A percentile compares a stretch with the other conserved stretches of the same genome.
Conservation (phyloP, 37 sponge, comb jelly and placozoan genomes). For the Oopsacas minuta region DNA sequence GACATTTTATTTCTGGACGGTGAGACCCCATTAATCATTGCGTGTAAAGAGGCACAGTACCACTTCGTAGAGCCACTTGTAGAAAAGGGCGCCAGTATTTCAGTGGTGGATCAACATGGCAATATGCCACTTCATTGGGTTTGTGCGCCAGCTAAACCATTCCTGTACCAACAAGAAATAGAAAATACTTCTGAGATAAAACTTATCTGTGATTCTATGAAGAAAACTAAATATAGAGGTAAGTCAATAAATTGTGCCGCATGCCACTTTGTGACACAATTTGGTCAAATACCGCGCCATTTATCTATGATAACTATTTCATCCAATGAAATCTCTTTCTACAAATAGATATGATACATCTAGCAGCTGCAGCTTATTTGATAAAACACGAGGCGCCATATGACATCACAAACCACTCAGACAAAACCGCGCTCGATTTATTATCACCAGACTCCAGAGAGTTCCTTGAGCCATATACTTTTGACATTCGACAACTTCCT, state of each 20-base stretch:
- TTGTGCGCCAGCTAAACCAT: neutral
- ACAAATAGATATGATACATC: neutral
- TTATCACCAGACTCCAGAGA: neutral
- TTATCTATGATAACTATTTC: too few species aligned
- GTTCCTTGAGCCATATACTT: neutral
- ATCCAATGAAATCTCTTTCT: neutral
- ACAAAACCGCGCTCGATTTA: neutral
- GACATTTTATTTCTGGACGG: neutral
- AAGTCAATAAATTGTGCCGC: too few species aligned
- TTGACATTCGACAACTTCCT: neutral
- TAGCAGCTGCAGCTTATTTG: neutral
- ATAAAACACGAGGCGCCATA: conserved; percentile 14
- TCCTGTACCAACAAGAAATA: neutral
- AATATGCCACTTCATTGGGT: conserved; percentile 16
- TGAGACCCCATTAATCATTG: neutral
- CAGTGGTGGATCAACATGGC: neutral
- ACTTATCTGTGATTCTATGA: neutral
- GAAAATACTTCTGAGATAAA: neutral
- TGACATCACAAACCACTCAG: neutral
- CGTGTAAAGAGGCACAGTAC: neutral
- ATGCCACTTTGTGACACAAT: too few species aligned
- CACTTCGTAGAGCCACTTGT: conserved; percentile 13
- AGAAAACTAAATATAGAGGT: conserved; percentile 14
- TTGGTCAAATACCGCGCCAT: too few species aligned
- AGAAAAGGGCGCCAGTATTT: neutral